Evolutionary conservation across 2,888 invertebrate genomes (phyloP), one percentile per base, ranked within the genome.

Genomic region (Mongoloraphidia duomilia): DNA sequence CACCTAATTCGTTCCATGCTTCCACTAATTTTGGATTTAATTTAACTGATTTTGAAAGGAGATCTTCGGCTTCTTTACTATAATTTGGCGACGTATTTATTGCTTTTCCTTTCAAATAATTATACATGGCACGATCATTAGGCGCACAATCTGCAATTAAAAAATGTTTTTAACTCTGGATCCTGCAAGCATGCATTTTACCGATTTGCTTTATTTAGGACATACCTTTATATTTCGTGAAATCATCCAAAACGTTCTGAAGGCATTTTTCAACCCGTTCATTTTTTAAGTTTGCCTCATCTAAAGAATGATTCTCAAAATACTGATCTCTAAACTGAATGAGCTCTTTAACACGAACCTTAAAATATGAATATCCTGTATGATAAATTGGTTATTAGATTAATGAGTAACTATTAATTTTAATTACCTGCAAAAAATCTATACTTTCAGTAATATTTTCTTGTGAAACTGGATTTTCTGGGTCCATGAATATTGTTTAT

Each of bases 1-100:
- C 89, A 1, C 92, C 92, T 0, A 93, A 71, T 63, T 90, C 84
- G 61, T 90, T 90, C 91, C 91, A 92, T 0, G 89, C 89, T 47
- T 83, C 82, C 0, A 84, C 77, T 48, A 84, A 66, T 56, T 80
- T 82, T 1, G 89, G 88, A 61, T 89, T 84, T 39, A 91, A 68
- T 64, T 92, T 92, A 0, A 91, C 84, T 4, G 91, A 82, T 64
- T 85, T 87, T 44, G 86, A 84, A 42, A 92, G 70, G 45, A 79
- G 73, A 58, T 84, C 84, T 52, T 83, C 80, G 0, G 87, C 84
- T 57, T 80, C 75, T 12, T 76, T 73, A 58, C 79, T 79, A 60
- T 81, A 84, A 35, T 74, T 72, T 1, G 80, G 72, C 33, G 74
- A 69, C 1, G 87, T 79, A 65, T 91, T 91, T 55, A 85, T 74